Conservation (phyloP, 2,888 invertebrate species). For the Drosophila ustulata region DNA sequence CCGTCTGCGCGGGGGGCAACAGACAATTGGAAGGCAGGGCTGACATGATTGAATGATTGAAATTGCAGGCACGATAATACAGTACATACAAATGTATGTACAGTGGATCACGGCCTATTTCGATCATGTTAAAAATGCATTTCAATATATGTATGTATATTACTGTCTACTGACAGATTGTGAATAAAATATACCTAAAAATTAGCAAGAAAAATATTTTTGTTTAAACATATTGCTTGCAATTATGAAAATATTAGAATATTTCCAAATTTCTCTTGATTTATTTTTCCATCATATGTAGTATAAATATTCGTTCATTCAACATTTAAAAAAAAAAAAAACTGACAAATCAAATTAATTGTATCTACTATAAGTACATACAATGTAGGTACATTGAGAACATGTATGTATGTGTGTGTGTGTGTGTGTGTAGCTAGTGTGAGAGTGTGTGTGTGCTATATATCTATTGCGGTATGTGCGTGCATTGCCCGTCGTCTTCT, state of each 20-base stretch:
- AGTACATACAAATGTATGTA: constrained; percentile 1
- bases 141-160: no score
- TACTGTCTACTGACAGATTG: no score
- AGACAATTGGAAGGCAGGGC: constrained; percentile 43
- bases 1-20: constrained; percentile 7
- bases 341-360: constrained; percentile 69
- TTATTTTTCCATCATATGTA: background rate
- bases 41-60: constrained; percentile 36
- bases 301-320: background rate
- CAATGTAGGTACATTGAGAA: constrained; percentile 1
- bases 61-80: constrained; percentile 31
- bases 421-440: constrained; percentile 1
- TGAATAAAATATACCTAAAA: no score
- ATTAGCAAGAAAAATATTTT: no score
- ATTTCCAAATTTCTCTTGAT: background rate
- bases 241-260: background rate
- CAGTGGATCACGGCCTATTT: background rate
- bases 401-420: background rate
- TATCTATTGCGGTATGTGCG: constrained; percentile 57
- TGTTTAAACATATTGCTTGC: background rate
- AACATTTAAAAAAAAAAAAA: constrained; percentile 12
- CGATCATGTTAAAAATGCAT: background rate
- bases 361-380: constrained; percentile 45
- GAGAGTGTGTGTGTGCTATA: constrained; percentile 23
- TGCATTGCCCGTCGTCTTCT: constrained; percentile 71